Base-by-base conservation (phyloP, 2,113 vertebrate species). In the Spilogale gracilis region DNA sequence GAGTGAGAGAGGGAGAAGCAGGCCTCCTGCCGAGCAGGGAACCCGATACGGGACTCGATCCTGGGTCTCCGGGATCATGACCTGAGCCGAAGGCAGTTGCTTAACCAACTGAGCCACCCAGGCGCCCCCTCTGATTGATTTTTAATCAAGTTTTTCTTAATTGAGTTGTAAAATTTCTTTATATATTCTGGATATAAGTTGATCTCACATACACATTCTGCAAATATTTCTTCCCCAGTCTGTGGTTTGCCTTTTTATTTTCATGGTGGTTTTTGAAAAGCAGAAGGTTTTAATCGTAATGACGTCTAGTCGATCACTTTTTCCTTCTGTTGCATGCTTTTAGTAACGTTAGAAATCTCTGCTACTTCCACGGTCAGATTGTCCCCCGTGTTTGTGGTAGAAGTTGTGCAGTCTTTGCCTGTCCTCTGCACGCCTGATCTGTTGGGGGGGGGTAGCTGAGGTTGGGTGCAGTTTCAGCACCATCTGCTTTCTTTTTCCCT, bases 181-280 rank as follows among this genome's bases (percentile, higher is more conserved):
- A 32, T 92, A 38, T 69, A 50, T 21, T 88, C 21, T 88, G n/a
- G 16, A 56, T 86, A 20, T 18, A 10, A 88, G 30, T 10, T 43
- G 38, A 2, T 38, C 38, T 94, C 38, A 60, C 52, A 60, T 60
- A 38, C 7, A 21, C 0, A 48, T 56, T 80, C 60, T 25, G 50
- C 3, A 65, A 50, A 50, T 71, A 71, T 48, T 50, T 38, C 88
- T 78, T 14, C 14, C 45, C 56, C 61, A 79, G 12, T 56, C 12
- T 17, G 11, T 93, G 48, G 18, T 54, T 91, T 50, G 58, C 43
- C 38, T 96, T 92, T 88, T 81, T 30, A 82, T 82, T 88, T 74
- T 88, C 65, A 88, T 65, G 76, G 18, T 92, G 17, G 54, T 27
- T 81, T 88, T 92, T 58, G n/a, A 93, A 61, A 73, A 86, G 27